Evolutionary conservation across 92 coral and sea anemone species (phyloP), one percentile per base, ranked within the genome.

Genomic region (Phymanthus crucifer): DNA sequence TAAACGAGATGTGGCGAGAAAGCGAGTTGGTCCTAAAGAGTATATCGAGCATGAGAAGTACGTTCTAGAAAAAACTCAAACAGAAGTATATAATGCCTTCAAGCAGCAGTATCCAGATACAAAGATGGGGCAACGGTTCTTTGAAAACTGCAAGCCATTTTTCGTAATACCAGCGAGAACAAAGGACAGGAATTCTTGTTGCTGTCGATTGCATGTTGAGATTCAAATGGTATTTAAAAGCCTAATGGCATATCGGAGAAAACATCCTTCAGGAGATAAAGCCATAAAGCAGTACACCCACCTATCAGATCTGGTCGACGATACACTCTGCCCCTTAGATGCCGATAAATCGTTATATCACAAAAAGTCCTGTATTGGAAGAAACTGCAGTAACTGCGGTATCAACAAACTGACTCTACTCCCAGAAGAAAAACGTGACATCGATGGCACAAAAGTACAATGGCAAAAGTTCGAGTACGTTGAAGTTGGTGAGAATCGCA

Each of bases 41-140:
- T 87, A 84, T 66, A 37, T 83, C 18, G 37, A 47, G 9, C 94
- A 87, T 40, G 73, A 89, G 34, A 91, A 87, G 34, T 85, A 91
- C 37, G 71, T 91, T 7, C 36, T 91, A 33, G 88, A 90, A 48
- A 79, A 86, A 46, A 90, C 89, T 21, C 90, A 89, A 70, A 87
- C 91, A 0, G 89, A 91, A 48, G 91, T 82, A n/a, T 90, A 75
- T 54, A 21, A 54, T n/a, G 85, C 72, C n/a, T 90, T 90, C 18
- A 80, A 84, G 72, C 34, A 56, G 23, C 80, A 87, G 66, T 83
- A 83, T 40, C 91, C 89, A 7, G 84, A 91, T 3, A 77, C 86
- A 17, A 76, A 79, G 71, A 86, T 86, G 71, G 84, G 85, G 12
- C 89, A 91, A 66, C 73, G 89, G 52, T 32, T 66, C 21, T 87